phyloP scores from a whole-genome alignment of 1,140 invertebrate genomes.

The Zaprionus ornatus region DNA sequence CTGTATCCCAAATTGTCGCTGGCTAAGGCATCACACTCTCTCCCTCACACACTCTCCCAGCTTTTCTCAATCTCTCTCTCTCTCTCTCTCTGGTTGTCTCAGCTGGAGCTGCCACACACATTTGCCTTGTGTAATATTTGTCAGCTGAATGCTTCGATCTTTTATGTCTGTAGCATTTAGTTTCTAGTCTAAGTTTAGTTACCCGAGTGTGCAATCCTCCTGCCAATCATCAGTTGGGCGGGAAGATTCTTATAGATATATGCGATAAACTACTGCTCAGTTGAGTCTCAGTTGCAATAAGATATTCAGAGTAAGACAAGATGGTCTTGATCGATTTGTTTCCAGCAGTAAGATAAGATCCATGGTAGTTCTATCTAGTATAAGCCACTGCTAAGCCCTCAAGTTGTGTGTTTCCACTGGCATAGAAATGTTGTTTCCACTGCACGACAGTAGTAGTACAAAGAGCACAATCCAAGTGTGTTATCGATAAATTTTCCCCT shows the following conservation, averaged over 20 bases:
- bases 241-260: background rate
- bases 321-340: background rate
- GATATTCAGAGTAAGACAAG: background rate
- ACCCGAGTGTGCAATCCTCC: background rate
- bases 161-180: slow-evolving; percentile 22
- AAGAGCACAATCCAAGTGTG: too few relatives aligned
- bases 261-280: background rate
- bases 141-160: slow-evolving; percentile 29
- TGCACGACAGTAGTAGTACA: too few relatives aligned
- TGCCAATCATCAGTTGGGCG: background rate
- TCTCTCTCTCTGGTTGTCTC: slow-evolving; percentile 7
- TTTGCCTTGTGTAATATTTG: slow-evolving; percentile 31
- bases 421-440: too few relatives aligned
- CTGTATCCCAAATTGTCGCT: slow-evolving; percentile 81
- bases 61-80: background rate
- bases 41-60: background rate
- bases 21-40: slow-evolving; percentile 48
- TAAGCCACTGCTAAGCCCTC: too few relatives aligned
- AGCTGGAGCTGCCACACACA: slow-evolving; percentile 10
- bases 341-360: background rate
- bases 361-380: too few relatives aligned
- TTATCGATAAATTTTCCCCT: too few relatives aligned
- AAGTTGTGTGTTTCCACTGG: too few relatives aligned
- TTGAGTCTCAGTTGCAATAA: background rate
- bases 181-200: slow-evolving; percentile 25